phyloP scores from a whole-genome alignment of 2,113 vertebrate species.

The Haemorhous mexicanus region DNA sequence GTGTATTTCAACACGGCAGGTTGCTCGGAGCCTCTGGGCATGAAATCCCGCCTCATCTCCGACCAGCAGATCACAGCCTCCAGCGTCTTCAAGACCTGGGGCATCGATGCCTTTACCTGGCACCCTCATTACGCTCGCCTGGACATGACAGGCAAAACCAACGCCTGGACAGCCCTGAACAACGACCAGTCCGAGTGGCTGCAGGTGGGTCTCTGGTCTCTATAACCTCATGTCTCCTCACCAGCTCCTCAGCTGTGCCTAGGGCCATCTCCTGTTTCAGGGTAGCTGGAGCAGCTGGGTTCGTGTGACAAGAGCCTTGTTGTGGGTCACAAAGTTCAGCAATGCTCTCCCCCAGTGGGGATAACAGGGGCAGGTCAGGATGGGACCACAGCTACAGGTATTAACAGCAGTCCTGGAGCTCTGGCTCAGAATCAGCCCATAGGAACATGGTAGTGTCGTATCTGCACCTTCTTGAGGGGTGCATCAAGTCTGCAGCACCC shows the following conservation, averaged over 20 bases:
- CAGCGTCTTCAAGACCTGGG: conserved; percentile 89
- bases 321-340: not conserved
- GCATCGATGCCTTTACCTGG: conserved; percentile 89
- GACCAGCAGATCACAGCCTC: conserved; percentile 88
- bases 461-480: not conserved
- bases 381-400: accelerated
- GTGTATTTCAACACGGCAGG: conserved; percentile 86
- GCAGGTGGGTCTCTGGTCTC: conserved; percentile 75
- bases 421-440: not conserved
- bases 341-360: accelerated
- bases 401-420: not conserved
- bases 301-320: not conserved
- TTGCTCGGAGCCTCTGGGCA: conserved; percentile 88
- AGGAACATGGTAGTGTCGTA: not conserved
- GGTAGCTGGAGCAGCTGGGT: not conserved
- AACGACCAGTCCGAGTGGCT: conserved; percentile 86
- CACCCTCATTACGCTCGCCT: conserved; percentile 85
- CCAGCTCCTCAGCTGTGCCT: not conserved
- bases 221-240: not conserved
- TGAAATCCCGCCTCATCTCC: conserved; percentile 85
- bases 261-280: not conserved
- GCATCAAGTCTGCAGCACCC: not conserved
- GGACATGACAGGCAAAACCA: conserved; percentile 91
- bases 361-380: not conserved
- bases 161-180: conserved; percentile 87